Evolutionary conservation across 1,140 invertebrate species (phyloP).

Genomic region (Rhynchophorus ferrugineus): DNA sequence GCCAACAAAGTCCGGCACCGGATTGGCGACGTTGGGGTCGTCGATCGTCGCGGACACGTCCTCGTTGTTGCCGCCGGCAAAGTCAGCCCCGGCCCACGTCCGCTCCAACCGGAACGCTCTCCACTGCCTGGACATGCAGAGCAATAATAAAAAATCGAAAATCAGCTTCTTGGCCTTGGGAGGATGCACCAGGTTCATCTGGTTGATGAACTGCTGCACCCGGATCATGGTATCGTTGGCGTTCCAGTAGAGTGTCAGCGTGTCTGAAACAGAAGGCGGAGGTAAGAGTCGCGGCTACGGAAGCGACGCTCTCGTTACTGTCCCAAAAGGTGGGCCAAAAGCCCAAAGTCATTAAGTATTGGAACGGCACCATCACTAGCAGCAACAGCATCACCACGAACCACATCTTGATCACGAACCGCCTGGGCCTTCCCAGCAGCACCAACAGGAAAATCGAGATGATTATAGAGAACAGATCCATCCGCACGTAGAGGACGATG

Average conservation of each 20-base stretch:
- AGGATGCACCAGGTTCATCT: conserved; percentile 15
- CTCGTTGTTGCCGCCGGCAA: conserved; percentile 5
- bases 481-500: conserved; percentile 7
- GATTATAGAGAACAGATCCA: conserved; percentile 7
- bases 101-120: conserved; percentile 5
- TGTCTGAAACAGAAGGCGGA: too few species aligned
- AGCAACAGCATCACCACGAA: neutral
- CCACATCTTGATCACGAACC: conserved; percentile 1
- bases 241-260: conserved; percentile 9
- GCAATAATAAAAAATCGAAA: conserved; percentile 8
- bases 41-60: conserved; percentile 9
- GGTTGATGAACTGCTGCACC: conserved; percentile 10
- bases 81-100: neutral
- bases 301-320: too few species aligned
- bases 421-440: neutral
- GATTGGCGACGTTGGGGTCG: conserved; percentile 4
- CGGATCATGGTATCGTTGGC: conserved; percentile 6
- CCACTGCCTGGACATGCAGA: conserved; percentile 10
- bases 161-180: conserved; percentile 3
- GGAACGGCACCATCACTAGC: neutral
- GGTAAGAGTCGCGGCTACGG: too few species aligned
- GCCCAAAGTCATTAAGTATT: conserved; percentile 11
- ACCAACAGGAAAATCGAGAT: conserved; percentile 5
- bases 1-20: conserved; percentile 16
- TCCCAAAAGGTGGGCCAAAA: conserved; percentile 13